Base-by-base conservation (phyloP, 2,797 vertebrate species). In the Thripadectes ignobilis region DNA sequence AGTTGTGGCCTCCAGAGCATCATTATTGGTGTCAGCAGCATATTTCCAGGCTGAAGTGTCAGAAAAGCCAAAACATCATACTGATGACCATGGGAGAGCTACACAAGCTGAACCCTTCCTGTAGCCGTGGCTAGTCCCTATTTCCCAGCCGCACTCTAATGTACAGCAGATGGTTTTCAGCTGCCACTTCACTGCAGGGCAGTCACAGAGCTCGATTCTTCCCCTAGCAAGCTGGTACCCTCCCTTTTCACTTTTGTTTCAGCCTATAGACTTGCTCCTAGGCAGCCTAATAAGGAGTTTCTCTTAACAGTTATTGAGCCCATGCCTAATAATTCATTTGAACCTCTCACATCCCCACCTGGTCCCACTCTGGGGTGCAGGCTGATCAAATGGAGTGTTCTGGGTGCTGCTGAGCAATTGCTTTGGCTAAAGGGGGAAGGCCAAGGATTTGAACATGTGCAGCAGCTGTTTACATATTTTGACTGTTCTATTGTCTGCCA, bases 341-440 rank as follows among this genome's bases (percentile, higher is more conserved):
- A 85, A 59, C 0, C 0, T 26, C 62, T 18, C 0, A 0, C 55
- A 36, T 41, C 8, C 26, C n/a, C 1, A 0, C 39, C 48, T 24
- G 63, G 43, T 17, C 29, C 46, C 2, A 1, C n/a, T 45, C 45
- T 0, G 1, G 34, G 24, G 30, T 49, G 49, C 41, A 69, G 43
- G 43, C 41, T 7, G 5, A 29, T 59, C 32, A 48, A 51, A 41
- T 22, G 27, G n/a, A 63, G 30, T 0, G 0, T 45, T 61, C 18
- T 4, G 10, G 61, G 43, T 65, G 19, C 55, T 82, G 32, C 67
- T 62, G 41, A 29, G 32, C 22, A 67, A 24, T 34, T 86, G 54
- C 24, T 91, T 67, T 3, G 0, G 15, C 51, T 79, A 17, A 67
- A 52, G 77, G 19, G 13, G 3, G 7, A 16, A 29, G 34, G n/a